Evolutionary conservation across 2,888 invertebrate genomes (phyloP), one percentile per base, ranked within the genome.

Genomic region (Cerceris rybyensis): DNA sequence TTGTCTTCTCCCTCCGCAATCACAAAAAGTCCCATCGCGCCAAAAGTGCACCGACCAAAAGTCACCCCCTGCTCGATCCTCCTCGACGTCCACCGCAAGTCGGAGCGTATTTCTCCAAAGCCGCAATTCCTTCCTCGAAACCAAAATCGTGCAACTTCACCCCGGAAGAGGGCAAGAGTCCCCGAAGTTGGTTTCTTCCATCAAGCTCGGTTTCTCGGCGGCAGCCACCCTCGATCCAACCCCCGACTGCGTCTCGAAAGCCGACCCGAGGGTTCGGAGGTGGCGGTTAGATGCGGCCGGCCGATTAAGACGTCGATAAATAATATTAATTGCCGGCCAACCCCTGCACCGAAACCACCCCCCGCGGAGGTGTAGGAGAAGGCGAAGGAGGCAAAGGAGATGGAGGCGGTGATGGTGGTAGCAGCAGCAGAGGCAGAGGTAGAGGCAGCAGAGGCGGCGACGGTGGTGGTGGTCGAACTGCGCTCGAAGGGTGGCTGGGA

Each of bases 271-370:
- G 83, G 83, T 72, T 74, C 49, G 67, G 65, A 73, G 81, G 69
- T 67, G 75, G 74, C 70, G 82, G 88, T 90, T 90, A 89, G 90
- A 91, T 88, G 90, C 86, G 89, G 90, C 88, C 87, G 77, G 82
- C 88, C 91, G 91, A 91, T 91, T 91, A 91, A 92, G 91, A 91
- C 89, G 90, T 90, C 91, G 91, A 92, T 92, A 92, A 91, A 92
- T 91, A 92, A 92, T 91, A 92, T 92, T 92, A 92, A 92, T 92
- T 91, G 90, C 90, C 80, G 85, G 85, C 80, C 81, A 83, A 85
- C 58, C 86, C 84, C 76, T 67, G 85, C 84, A 82, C 82, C 86
- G 81, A 84, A 75, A 70, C 69, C 66, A 70, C 64, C 60, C 70
- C 70, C 75, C 68, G 49, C 17, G 17, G 46, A 41, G 42, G 39